Evolutionary conservation across 2,888 invertebrate species (phyloP).

Genomic region (Scotopteryx bipunctaria): DNA sequence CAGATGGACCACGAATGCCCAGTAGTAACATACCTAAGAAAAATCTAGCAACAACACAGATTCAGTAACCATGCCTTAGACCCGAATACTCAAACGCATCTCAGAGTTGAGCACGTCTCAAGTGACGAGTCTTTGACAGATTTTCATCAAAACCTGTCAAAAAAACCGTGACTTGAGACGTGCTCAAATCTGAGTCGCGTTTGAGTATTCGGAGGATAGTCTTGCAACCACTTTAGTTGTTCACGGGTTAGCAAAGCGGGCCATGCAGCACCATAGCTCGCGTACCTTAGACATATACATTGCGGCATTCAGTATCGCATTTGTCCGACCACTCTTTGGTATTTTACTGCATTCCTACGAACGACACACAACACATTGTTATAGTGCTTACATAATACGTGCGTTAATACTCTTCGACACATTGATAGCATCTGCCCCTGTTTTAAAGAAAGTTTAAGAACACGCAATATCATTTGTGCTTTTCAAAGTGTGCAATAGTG

Average conservation of each 20-base stretch:
- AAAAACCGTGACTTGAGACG: too few species aligned
- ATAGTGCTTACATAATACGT: conserved; percentile 38
- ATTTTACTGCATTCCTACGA: conserved; percentile 85
- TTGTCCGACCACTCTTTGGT: conserved; percentile 83
- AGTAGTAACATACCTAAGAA: too few species aligned
- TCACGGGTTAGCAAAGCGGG: conserved; percentile 39
- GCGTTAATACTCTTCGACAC: conserved; percentile 17
- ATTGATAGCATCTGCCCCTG: conserved; percentile 29
- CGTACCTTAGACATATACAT: conserved; percentile 87
- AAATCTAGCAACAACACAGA: too few species aligned
- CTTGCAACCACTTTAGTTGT: not conserved
- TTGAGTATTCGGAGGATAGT: too few species aligned
- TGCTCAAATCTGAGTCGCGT: too few species aligned
- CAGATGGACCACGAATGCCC: too few species aligned
- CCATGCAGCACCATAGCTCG: conserved; percentile 42
- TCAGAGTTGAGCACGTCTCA: too few species aligned
- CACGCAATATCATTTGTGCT: not conserved
- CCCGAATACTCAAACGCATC: too few species aligned
- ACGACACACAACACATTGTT: conserved; percentile 63
- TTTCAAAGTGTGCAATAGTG: too few species aligned
- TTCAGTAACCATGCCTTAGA: too few species aligned
- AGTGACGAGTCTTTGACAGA: too few species aligned
- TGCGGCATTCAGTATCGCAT: conserved; percentile 86
- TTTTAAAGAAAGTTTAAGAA: not conserved
- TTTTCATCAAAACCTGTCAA: too few species aligned